phyloP scores from a whole-genome alignment of 2,113 vertebrate species.

The Montifringilla adamsi region DNA sequence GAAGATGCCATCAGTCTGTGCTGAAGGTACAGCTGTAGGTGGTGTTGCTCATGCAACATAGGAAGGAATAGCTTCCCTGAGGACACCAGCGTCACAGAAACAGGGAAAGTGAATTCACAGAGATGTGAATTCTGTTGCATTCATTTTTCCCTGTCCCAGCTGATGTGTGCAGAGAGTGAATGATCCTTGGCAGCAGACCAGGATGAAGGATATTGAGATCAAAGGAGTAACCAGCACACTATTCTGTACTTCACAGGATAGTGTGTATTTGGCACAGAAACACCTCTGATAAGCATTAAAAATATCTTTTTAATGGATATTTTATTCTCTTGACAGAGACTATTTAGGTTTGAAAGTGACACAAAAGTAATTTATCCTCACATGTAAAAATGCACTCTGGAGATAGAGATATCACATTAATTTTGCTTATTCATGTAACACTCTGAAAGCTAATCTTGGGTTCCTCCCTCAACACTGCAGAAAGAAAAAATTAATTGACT shows the following conservation, averaged over 20 bases:
- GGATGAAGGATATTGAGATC: constrained; percentile 50
- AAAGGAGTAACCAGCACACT: constrained; percentile 50
- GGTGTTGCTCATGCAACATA: background rate
- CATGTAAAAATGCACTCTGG: constrained; percentile 22
- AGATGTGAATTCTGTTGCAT: constrained; percentile 30
- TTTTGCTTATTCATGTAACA: constrained; percentile 46
- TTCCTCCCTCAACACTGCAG: constrained; percentile 18
- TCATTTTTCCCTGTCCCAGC: background rate
- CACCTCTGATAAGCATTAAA: constrained; percentile 56
- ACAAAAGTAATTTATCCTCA: constrained; percentile 52
- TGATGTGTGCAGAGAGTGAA: constrained; percentile 31
- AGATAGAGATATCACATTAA: constrained; percentile 36
- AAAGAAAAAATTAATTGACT: constrained; percentile 34
- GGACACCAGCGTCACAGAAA: background rate
- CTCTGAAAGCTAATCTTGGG: constrained; percentile 51
- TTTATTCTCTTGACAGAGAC: constrained; percentile 46
- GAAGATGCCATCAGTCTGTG: background rate
- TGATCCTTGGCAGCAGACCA: constrained; percentile 65
- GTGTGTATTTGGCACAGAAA: constrained; percentile 56
- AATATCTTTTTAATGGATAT: constrained; percentile 65
- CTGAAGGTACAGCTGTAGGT: background rate
- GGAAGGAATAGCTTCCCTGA: background rate
- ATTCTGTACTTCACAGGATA: constrained; percentile 32
- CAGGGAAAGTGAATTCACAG: background rate
- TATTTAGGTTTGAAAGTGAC: constrained; percentile 59